Percentiles rank a stretch among this genome's conserved stretches.
Conservation (phyloP, 2,888 invertebrate species). For the Meandrusa payeni region DNA sequence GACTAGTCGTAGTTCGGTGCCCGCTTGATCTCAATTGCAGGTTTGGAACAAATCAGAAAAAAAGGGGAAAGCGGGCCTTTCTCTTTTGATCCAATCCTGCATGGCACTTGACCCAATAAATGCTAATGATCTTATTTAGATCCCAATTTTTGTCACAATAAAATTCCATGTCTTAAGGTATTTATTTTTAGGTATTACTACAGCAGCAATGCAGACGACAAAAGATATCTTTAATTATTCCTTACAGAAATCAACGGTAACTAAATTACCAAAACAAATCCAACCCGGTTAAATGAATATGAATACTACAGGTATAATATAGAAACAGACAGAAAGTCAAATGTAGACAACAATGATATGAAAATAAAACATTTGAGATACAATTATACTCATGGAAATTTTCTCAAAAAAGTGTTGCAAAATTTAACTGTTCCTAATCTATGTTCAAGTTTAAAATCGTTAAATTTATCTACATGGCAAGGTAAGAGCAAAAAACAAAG, state of each 20-base stretch:
- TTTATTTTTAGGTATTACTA: constrained; percentile 4
- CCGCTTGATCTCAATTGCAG: too few relatives aligned
- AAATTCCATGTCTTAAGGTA: too few relatives aligned
- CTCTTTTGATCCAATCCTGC: too few relatives aligned
- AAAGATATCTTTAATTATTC: neutral
- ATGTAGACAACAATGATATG: neutral
- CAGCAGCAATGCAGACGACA: neutral
- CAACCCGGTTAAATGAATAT: constrained; percentile 3
- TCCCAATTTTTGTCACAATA: too few relatives aligned
- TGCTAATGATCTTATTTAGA: too few relatives aligned
- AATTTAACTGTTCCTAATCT: neutral
- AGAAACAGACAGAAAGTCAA: constrained; percentile 2
- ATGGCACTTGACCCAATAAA: too few relatives aligned
- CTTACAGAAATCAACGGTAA: neutral
- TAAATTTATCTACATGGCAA: neutral
- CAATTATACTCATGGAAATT: constrained; percentile 2
- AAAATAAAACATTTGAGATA: constrained; percentile 9
- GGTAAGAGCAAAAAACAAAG: constrained; percentile 8
- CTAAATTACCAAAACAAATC: neutral
- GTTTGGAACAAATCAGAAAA: too few relatives aligned
- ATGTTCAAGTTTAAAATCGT: neutral
- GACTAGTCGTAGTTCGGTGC: too few relatives aligned
- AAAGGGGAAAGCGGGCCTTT: too few relatives aligned
- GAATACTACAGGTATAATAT: constrained; percentile 18
- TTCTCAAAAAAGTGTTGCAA: constrained; percentile 2